These are phyloP conservation scores for Ictidomys tridecemlineatus DNA, from an alignment of 2,113 vertebrate genomes.

Conservation along the genomic window DNA sequence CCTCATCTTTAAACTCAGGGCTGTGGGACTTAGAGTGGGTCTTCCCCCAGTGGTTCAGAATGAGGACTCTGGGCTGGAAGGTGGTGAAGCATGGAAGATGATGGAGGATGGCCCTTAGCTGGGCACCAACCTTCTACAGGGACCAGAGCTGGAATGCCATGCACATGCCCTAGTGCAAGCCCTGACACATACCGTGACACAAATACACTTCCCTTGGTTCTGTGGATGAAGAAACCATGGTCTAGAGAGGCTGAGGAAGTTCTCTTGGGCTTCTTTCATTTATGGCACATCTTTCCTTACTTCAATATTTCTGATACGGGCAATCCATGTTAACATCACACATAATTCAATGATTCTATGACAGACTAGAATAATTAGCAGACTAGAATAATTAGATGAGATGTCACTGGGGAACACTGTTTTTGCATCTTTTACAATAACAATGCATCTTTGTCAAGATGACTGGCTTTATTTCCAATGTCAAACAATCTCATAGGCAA, in stretches of 20 bases:
- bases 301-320: rapidly evolving
- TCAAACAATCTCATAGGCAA: not conserved
- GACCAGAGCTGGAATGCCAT: not conserved
- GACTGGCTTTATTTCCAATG: not conserved
- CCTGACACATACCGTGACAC: rapidly evolving
- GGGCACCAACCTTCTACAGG: rapidly evolving
- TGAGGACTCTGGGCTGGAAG: rapidly evolving
- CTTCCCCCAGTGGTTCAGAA: rapidly evolving
- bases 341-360: rapidly evolving
- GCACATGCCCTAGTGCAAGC: not conserved
- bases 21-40: not conserved
- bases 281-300: not conserved
- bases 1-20: no score
- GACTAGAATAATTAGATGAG: not conserved
- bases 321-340: not conserved
- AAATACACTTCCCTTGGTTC: not conserved
- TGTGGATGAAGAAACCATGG: not conserved
- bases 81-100: rapidly evolving
- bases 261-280: no score
- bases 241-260: not conserved
- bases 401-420: not conserved
- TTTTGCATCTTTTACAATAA: not conserved
- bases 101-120: no score
- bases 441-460: not conserved
- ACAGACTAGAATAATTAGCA: not conserved